Evolutionary conservation across 2,888 invertebrate genomes (phyloP).

Genomic region (Chesias legatella): DNA sequence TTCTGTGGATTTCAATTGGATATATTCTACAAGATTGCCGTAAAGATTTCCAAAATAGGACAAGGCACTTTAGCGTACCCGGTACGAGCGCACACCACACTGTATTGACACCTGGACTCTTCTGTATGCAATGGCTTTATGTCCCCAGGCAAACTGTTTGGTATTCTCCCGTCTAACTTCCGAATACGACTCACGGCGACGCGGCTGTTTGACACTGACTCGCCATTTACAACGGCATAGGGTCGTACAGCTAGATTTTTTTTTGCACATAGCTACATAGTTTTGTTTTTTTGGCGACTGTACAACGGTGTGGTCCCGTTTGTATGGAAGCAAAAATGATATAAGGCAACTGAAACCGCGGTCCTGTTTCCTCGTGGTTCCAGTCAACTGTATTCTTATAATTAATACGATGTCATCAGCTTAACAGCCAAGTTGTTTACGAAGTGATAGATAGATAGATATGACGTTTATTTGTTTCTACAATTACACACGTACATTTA

Average conservation of each 20-base stretch:
- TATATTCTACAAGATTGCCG: slow-evolving; percentile 9
- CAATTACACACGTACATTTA: no score
- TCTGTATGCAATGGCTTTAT: no score
- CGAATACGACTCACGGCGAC: slow-evolving; percentile 35
- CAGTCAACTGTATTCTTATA: no score
- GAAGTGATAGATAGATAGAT: no score
- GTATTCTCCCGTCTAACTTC: slow-evolving; percentile 17
- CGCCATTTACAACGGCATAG: slow-evolving; percentile 14
- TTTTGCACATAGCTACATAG: not conserved
- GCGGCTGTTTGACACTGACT: slow-evolving; percentile 34
- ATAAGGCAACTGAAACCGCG: no score
- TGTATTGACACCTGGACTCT: slow-evolving; percentile 9
- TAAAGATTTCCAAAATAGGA: slow-evolving; percentile 10
- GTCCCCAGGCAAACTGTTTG: not conserved
- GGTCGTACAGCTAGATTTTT: slow-evolving; percentile 1
- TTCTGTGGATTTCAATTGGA: slow-evolving; percentile 10
- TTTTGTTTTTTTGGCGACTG: no score
- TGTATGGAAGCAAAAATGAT: no score
- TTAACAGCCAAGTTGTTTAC: no score
- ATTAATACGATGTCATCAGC: no score
- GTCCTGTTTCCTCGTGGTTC: no score
- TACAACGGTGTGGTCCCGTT: no score
- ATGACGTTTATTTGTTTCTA: no score
- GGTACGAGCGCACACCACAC: slow-evolving; percentile 12
- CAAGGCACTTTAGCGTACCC: slow-evolving; percentile 9